Conservation (phyloP, 2,888 invertebrate species). For the Drosophila flavopinicola region DNA sequence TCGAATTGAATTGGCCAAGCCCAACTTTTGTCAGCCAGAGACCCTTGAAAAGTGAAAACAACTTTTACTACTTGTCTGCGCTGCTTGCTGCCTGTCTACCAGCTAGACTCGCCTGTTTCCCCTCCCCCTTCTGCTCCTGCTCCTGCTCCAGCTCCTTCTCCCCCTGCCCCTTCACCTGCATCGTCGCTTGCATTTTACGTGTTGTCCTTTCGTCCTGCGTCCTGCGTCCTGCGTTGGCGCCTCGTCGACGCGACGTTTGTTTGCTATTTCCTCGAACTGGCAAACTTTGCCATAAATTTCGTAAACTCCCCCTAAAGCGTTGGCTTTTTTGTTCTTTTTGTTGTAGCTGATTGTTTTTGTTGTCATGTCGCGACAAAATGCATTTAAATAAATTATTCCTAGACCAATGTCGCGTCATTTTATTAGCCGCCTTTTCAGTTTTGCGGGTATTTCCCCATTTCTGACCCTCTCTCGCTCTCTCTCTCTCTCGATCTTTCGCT, state of each 20-base stretch:
- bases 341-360: slow-evolving; percentile 39
- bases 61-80: slow-evolving; percentile 74
- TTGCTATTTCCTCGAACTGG: slow-evolving; percentile 77
- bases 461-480: background rate
- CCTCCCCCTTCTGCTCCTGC: background rate
- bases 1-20: slow-evolving; percentile 70
- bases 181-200: slow-evolving; percentile 54
- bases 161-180: slow-evolving; percentile 14
- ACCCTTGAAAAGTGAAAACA: slow-evolving; percentile 79
- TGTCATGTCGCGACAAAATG: slow-evolving; percentile 82
- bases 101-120: background rate
- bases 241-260: slow-evolving; percentile 72
- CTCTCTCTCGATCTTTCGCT: background rate
- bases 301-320: slow-evolving; percentile 54
- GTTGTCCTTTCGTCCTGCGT: slow-evolving; percentile 40
- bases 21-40: slow-evolving; percentile 19
- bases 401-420: slow-evolving; percentile 81
- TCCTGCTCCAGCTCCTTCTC: background rate
- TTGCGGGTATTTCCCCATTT: slow-evolving; percentile 36
- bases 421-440: slow-evolving; percentile 57
- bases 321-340: slow-evolving; percentile 40
- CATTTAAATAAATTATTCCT: slow-evolving; percentile 83
- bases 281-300: slow-evolving; percentile 75
- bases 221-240: no score
- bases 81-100: background rate